Evolutionary conservation across 2,888 invertebrate genomes (phyloP), one percentile per base, ranked within the genome.

Genomic region (Metellina segmentata): DNA sequence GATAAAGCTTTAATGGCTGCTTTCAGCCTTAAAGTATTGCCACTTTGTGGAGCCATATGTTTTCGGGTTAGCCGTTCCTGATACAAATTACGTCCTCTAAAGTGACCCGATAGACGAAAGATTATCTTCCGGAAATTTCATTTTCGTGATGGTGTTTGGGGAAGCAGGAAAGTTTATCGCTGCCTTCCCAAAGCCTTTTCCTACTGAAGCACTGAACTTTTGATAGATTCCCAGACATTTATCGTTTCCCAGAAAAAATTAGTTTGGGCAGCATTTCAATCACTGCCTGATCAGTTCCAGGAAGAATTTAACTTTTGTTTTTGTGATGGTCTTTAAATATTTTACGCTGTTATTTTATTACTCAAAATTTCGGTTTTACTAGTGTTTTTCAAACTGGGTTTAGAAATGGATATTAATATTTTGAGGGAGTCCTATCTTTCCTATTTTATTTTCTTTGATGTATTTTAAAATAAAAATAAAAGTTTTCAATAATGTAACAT

Each of bases 111-210:
- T 52, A 71, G 53, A 20, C 19, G 70, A 86, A 71, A 77, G 77
- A 85, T 77, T 77, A 91, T 82, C 90, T 75, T 51, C 75, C 74
- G 53, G 70, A 86, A 91, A 81, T 91, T 91, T 91, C 90, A 91
- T 91, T 86, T 91, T 78, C 69, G 81, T 91, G 86, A 91, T 91
- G 90, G 90, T 71, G 86, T 86, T 91, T 81, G 86, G 86, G 70
- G 70, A 85, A 69, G 74, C 72, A 79, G 20, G 79, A 75, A 85
- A 81, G 81, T 91, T 91, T 91, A 91, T 91, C 86, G 86, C 77
- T 71, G 19, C 53, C 51, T 48, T 11, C 53, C 2, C 70, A 9
- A 85, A 34, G 19, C 69, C 75, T 71, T 83, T 79, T 72, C 61
- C 48, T 9, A 48, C 51, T 79, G 7, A 19, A 81, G 34, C 20